These are phyloP conservation scores for Anoplopoma fimbria DNA, from an alignment of 2,113 vertebrate species.

Conservation along the genomic window DNA sequence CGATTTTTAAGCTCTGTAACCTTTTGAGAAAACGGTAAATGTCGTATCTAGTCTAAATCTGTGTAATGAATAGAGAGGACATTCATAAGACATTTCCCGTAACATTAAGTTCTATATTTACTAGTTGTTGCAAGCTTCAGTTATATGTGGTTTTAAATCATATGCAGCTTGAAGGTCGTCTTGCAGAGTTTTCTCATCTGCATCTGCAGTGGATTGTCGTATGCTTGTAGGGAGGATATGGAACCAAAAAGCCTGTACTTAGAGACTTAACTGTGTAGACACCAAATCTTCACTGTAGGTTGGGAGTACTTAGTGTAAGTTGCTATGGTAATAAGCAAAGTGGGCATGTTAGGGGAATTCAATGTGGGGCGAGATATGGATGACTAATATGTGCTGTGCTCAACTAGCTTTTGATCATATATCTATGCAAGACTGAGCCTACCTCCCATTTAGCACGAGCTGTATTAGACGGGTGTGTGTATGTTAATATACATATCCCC, in stretches of 20 bases:
- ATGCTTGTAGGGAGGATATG: conserved; percentile 17
- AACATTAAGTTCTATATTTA: not conserved
- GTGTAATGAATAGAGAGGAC: not conserved
- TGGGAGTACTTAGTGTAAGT: conserved; percentile 55
- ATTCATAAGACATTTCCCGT: not conserved
- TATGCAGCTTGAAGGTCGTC: conserved; percentile 45
- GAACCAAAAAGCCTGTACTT: conserved; percentile 35
- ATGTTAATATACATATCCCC: no score
- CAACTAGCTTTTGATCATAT: conserved; percentile 56
- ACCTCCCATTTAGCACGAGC: conserved; percentile 43
- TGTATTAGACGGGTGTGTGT: conserved; percentile 48
- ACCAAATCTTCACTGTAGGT: conserved; percentile 51
- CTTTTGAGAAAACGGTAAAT: not conserved
- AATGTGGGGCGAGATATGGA: conserved; percentile 36
- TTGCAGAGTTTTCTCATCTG: conserved; percentile 10
- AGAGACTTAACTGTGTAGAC: conserved; percentile 31
- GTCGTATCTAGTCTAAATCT: not conserved
- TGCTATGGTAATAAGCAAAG: conserved; percentile 63
- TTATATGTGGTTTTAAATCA: not conserved
- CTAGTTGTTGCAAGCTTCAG: not conserved
- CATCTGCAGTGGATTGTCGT: conserved; percentile 29
- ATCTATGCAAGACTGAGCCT: conserved; percentile 54
- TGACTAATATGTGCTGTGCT: conserved; percentile 58
- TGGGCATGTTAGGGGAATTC: conserved; percentile 50
- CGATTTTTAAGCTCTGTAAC: conserved; percentile 5